A percentile compares a stretch with the other conserved stretches of the same genome.
Evolutionary conservation across 2,113 vertebrate genomes (phyloP).

Genomic region (Entomyzon cyanotis): DNA sequence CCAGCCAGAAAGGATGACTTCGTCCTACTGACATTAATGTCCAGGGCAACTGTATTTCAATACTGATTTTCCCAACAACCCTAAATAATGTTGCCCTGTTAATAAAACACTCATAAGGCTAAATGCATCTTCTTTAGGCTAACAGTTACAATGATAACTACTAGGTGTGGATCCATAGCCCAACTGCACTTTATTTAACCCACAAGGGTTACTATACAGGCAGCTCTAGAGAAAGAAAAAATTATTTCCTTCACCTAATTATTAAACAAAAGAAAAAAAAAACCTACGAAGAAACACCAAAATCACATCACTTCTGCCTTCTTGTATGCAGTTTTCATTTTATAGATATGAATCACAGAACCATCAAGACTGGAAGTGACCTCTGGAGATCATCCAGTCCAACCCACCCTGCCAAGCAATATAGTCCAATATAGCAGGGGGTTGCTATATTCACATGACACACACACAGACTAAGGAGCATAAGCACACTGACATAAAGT

Average conservation of each 20-base stretch:
- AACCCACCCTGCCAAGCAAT: not conserved
- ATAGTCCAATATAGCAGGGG: too few species aligned
- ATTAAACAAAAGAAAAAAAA: not conserved
- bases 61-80: slow-evolving; percentile 52
- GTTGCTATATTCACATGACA: not conserved
- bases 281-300: not conserved
- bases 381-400: not conserved
- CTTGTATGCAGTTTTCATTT: not conserved
- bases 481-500: not conserved
- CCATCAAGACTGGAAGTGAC: not conserved
- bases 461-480: not conserved
- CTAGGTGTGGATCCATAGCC: not conserved
- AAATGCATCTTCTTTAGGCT: slow-evolving; percentile 11
- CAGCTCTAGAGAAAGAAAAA: not conserved
- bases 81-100: slow-evolving; percentile 34
- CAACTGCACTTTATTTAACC: slow-evolving; percentile 20
- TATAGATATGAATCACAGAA: not conserved
- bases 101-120: slow-evolving; percentile 27
- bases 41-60: not conserved
- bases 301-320: not conserved
- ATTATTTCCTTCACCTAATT: not conserved
- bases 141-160: slow-evolving; percentile 8
- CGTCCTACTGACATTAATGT: not conserved
- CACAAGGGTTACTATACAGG: not conserved
- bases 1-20: not conserved